Base-by-base conservation (phyloP, 2,888 invertebrate species). In the Hirtodrosophila duncani region DNA sequence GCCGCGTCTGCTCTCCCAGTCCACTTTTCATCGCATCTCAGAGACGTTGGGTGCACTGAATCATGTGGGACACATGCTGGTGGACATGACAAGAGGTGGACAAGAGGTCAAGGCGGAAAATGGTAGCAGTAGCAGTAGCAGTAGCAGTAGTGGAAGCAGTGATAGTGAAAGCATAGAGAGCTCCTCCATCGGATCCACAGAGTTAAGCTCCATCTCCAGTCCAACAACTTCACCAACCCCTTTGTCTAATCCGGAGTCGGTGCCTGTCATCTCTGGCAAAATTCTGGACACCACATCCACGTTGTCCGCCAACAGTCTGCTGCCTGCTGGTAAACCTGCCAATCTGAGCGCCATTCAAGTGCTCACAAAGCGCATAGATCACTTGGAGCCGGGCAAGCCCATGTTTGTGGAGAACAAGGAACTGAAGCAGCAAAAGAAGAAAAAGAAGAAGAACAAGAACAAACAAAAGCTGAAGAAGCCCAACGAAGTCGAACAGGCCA, bases 61-160 rank as follows among this genome's bases (percentile, higher is more conserved):
- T 67, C 94, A 95, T 1, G 93, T 96, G 0, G 95, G 95, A 0
- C 91, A 92, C 82, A 94, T 94, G 82, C 89, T 96, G 63, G 94
- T 96, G 0, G 94, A 94, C 75, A 93, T 94, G 89, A 94, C 92
- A 0, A 86, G 91, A 5, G 86, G 87, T 1, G 87, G 87, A 1
- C 84, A 84, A 44, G 83, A 83, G 31, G 41, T 36, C 13, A 77
- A 63, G 41, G 10, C 57, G 3, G 74, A 67, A 13, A 63, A 39
- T 11, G 21, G 20, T 3, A 34, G 31, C 10, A 36, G 21, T 10
- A 51, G 33, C 9, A 42, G 24, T 30, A 42, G 41, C 0, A 45
- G n/a, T 3, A 13, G 39, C 33, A 20, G 7, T 14, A 36, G 29
- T 26, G n/a, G n/a, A n/a, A n/a, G n/a, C n/a, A n/a, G n/a, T n/a